These are phyloP conservation scores for Andrena hattorfiana DNA, from an alignment of 2,888 invertebrate species.

Conservation along the genomic window DNA sequence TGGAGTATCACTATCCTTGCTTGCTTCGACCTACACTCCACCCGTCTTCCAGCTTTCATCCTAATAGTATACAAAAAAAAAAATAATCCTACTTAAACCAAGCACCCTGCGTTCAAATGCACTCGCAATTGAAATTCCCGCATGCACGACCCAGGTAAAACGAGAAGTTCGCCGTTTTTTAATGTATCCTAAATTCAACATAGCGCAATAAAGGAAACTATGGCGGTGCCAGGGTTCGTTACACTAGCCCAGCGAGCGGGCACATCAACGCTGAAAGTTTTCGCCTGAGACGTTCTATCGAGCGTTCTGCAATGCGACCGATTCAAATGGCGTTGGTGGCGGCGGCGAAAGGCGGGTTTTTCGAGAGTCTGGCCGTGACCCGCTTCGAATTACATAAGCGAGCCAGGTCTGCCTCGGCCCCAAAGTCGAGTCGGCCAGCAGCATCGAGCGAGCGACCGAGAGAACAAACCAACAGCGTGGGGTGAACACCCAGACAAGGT, in stretches of 20 bases:
- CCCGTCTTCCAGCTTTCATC: neutral
- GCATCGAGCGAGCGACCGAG: conserved; percentile 52
- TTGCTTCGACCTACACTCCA: neutral
- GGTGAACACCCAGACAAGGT: conserved; percentile 81
- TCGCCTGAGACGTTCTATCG: conserved; percentile 28
- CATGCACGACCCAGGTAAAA: neutral
- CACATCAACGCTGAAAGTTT: conserved; percentile 34
- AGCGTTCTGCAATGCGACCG: conserved; percentile 63
- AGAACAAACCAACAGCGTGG: conserved; percentile 43
- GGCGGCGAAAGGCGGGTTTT: conserved; percentile 77
- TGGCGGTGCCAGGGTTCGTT: neutral
- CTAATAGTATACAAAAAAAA: neutral
- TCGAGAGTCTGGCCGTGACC: conserved; percentile 81
- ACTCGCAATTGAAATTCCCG: neutral
- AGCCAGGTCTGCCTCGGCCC: conserved; percentile 52
- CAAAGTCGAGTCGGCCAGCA: conserved; percentile 55
- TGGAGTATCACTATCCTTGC: neutral
- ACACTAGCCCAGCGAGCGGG: neutral
- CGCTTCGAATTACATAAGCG: conserved; percentile 77
- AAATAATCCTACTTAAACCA: neutral
- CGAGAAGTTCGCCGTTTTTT: neutral
- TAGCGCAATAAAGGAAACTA: neutral
- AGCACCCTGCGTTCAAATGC: neutral
- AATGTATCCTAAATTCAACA: neutral
- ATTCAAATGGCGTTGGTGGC: conserved; percentile 62